These are phyloP conservation scores for Bhutanitis thaidina DNA, from an alignment of 2,888 invertebrate genomes.

Conservation along the genomic window DNA sequence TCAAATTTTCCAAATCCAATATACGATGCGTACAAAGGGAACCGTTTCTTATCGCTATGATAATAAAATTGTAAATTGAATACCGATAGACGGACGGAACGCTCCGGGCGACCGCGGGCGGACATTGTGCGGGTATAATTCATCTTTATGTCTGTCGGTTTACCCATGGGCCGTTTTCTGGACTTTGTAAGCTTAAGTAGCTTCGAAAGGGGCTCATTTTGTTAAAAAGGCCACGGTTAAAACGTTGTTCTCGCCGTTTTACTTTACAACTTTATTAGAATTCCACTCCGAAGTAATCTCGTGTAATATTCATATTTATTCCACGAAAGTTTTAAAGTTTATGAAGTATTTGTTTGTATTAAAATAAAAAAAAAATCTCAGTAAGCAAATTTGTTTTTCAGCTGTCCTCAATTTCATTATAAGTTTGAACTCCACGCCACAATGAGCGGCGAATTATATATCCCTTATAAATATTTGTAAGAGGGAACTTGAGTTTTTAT, in stretches of 20 bases:
- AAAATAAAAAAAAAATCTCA: not conserved
- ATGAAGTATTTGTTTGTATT: slow-evolving; percentile 2
- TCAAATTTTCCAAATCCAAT: slow-evolving; percentile 25
- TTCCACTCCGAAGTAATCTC: slow-evolving; percentile 7
- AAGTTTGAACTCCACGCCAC: too few relatives aligned
- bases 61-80: slow-evolving; percentile 29
- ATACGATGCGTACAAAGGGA: slow-evolving; percentile 19
- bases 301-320: slow-evolving; percentile 10
- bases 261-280: slow-evolving; percentile 1
- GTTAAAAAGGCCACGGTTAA: slow-evolving; percentile 22
- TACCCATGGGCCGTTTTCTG: slow-evolving; percentile 26
- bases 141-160: slow-evolving; percentile 31
- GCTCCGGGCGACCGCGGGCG: slow-evolving; percentile 19
- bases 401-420: not conserved
- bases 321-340: not conserved
- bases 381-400: not conserved
- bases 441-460: too few relatives aligned
- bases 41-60: slow-evolving; percentile 20
- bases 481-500: too few relatives aligned
- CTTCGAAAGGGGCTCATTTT: slow-evolving; percentile 26
- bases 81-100: slow-evolving; percentile 6
- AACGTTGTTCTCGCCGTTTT: not conserved
- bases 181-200: slow-evolving; percentile 31
- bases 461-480: too few relatives aligned
- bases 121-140: slow-evolving; percentile 26